phyloP scores from a whole-genome alignment of 1,140 invertebrate species.

The Araneus ventricosus region DNA sequence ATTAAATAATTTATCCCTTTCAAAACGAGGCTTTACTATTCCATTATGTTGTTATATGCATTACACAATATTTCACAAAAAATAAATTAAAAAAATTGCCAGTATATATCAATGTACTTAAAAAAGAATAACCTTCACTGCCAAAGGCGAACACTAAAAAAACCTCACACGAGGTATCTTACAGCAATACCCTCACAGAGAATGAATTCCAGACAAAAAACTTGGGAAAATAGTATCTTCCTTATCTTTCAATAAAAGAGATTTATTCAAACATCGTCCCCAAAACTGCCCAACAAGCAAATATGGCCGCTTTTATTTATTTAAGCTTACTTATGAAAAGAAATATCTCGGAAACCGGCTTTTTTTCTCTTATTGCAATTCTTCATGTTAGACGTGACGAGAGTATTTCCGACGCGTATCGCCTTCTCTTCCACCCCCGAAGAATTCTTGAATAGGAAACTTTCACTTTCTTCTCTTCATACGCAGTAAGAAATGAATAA shows the following conservation, averaged over 20 bases:
- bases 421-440: not conserved
- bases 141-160: not conserved
- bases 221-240: not conserved
- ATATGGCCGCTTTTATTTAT: slow-evolving; percentile 49
- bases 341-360: slow-evolving; percentile 42
- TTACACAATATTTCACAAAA: too few relatives aligned
- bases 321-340: slow-evolving; percentile 57
- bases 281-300: slow-evolving; percentile 62
- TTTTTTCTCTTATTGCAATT: slow-evolving; percentile 49
- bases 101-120: too few relatives aligned
- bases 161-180: too few relatives aligned
- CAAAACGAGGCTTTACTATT: too few relatives aligned
- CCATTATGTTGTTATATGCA: too few relatives aligned
- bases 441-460: slow-evolving; percentile 8
- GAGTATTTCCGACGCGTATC: slow-evolving; percentile 20
- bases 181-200: too few relatives aligned
- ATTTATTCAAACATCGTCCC: slow-evolving; percentile 46
- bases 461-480: not conserved
- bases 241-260: slow-evolving; percentile 21
- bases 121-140: not conserved
- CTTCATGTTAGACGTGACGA: slow-evolving; percentile 50
- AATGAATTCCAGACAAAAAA: not conserved
- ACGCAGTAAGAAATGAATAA: slow-evolving; percentile 5
- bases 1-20: too few relatives aligned
- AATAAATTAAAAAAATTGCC: too few relatives aligned